These are phyloP conservation scores for Allolobophora icterica DNA, from an alignment of 2,888 invertebrate species.

Conservation along the genomic window DNA sequence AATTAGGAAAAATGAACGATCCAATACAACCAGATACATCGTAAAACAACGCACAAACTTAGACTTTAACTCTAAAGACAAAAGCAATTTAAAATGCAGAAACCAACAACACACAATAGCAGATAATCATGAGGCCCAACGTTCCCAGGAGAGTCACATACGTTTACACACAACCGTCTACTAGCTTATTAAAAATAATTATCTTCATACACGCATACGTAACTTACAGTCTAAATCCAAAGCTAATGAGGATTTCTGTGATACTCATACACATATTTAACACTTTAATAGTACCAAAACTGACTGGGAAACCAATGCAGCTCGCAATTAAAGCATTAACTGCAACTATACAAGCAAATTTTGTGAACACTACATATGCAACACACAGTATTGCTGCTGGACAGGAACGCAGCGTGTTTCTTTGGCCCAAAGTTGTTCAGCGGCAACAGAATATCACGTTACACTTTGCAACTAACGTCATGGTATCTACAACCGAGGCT, in stretches of 20 bases:
- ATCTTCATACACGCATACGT: neutral
- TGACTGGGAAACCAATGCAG: too few species aligned
- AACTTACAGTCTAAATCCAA: neutral
- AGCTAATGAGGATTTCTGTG: neutral
- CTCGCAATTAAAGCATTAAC: neutral
- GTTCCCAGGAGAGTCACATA: neutral
- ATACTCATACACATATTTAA: too few species aligned
- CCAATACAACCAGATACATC: neutral
- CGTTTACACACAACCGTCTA: neutral
- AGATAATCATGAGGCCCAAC: neutral
- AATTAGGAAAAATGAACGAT: neutral
- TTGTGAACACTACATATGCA: neutral
- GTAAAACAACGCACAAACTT: neutral
- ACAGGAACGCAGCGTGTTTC: neutral
- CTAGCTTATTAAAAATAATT: neutral
- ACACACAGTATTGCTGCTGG: neutral
- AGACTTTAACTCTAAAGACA: neutral
- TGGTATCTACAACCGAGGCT: neutral
- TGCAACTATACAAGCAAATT: neutral
- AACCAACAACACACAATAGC: neutral
- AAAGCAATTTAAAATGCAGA: conserved; percentile 12
- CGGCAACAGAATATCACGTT: neutral
- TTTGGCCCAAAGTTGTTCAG: neutral
- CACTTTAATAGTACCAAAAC: too few species aligned
- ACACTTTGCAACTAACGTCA: neutral